A percentile compares a stretch with the other conserved stretches of the same genome.
These are phyloP conservation scores for Montipora efflorescens DNA, from an alignment of 64 coral and sea anemone genomes.

Conservation along the genomic window DNA sequence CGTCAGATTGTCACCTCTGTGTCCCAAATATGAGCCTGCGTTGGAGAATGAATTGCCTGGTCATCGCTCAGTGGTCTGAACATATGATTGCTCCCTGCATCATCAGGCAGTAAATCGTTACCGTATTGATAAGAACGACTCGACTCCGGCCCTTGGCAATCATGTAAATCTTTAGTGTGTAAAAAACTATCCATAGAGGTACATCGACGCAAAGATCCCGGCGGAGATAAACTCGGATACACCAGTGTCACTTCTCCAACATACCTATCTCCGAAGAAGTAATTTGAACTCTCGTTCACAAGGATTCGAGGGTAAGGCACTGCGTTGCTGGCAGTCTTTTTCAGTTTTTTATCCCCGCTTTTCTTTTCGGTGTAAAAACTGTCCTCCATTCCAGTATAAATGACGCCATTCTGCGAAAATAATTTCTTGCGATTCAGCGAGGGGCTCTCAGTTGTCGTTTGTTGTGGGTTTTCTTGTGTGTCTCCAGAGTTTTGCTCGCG, in stretches of 20 bases:
- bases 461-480: neutral
- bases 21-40: neutral
- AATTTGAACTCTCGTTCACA: conserved; percentile 19
- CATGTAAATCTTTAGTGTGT: conserved; percentile 7
- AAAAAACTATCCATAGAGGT: conserved; percentile 32
- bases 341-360: conserved; percentile 14
- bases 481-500: neutral
- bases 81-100: neutral
- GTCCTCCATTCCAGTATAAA: conserved; percentile 11
- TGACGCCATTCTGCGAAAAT: neutral
- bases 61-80: neutral
- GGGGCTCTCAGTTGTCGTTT: neutral
- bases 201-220: neutral
- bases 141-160: neutral
- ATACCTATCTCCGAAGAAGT: conserved; percentile 11
- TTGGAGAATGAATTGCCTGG: neutral
- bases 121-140: neutral
- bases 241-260: conserved; percentile 9
- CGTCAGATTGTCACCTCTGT: conserved; percentile 8
- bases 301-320: conserved; percentile 7
- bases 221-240: neutral
- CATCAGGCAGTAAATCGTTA: conserved; percentile 1
- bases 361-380: conserved; percentile 36
- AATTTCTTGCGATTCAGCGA: neutral
- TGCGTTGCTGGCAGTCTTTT: conserved; percentile 17